Percentiles rank a stretch among this genome's conserved stretches.
Evolutionary conservation across 2,888 invertebrate species (phyloP).

Genomic region (Tenthredo amoena): DNA sequence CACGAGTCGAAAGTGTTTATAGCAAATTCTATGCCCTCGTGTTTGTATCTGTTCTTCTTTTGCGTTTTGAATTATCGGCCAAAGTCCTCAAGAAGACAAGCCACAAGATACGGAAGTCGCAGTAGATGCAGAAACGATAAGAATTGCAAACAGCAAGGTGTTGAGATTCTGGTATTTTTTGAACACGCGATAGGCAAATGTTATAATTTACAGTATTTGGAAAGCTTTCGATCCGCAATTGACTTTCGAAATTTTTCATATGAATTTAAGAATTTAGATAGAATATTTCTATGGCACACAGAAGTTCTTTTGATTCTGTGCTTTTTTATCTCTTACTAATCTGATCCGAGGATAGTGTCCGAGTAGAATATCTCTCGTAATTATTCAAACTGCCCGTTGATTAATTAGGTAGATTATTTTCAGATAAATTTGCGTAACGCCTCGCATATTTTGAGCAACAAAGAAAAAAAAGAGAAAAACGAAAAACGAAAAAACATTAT

Average conservation of each 20-base stretch:
- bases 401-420: not conserved
- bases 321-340: not conserved
- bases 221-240: not conserved
- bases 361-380: not conserved
- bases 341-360: not conserved
- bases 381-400: not conserved
- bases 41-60: not conserved
- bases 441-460: not conserved
- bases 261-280: not conserved
- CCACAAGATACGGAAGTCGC: not conserved
- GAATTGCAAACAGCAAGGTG: not conserved
- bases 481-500: not conserved
- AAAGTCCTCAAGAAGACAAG: not conserved
- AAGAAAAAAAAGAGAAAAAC: not conserved
- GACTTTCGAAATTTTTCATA: not conserved
- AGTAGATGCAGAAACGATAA: not conserved
- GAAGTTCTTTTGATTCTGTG: not conserved
- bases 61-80: not conserved
- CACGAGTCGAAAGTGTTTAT: not conserved
- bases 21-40: conserved; percentile 4
- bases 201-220: not conserved
- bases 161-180: not conserved
- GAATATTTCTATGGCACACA: not conserved
- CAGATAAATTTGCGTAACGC: not conserved
- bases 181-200: not conserved